phyloP scores from a whole-genome alignment of 2,888 invertebrate species.

The Polylopha cassiicola region DNA sequence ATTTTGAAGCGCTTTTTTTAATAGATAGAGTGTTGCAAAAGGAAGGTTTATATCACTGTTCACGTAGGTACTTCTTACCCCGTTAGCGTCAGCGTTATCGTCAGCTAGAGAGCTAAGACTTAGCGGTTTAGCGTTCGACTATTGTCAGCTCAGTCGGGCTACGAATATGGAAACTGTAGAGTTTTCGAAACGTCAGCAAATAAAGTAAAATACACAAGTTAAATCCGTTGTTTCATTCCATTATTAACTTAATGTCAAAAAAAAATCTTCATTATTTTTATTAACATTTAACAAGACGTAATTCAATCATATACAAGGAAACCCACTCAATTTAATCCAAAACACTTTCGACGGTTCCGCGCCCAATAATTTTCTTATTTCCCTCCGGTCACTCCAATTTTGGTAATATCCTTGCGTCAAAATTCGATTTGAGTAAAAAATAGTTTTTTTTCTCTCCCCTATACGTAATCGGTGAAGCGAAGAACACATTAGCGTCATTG shows the following conservation, averaged over 20 bases:
- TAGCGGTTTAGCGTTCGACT: no score
- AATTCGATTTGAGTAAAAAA: constrained; percentile 69
- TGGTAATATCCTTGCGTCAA: constrained; percentile 57
- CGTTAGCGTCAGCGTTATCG: no score
- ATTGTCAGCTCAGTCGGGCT: no score
- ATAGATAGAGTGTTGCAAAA: no score
- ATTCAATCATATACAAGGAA: constrained; percentile 36
- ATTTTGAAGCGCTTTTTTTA: no score
- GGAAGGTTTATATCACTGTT: no score
- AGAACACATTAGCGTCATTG: constrained; percentile 56
- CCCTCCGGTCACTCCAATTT: constrained; percentile 66
- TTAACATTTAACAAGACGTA: constrained; percentile 25
- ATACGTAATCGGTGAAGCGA: constrained; percentile 48
- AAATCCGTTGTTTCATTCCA: no score
- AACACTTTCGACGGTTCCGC: constrained; percentile 53
- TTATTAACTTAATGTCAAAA: constrained; percentile 1
- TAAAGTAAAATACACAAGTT: no score
- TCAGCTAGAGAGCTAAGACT: no score
- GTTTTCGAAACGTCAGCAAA: no score
- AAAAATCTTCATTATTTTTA: constrained; percentile 21
- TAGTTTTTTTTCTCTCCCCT: constrained; percentile 42
- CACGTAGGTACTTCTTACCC: no score
- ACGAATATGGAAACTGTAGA: no score
- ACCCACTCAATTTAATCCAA: constrained; percentile 48
- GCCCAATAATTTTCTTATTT: constrained; percentile 61